phyloP scores from a whole-genome alignment of 2,113 vertebrate genomes.

The Propithecus coquereli region DNA sequence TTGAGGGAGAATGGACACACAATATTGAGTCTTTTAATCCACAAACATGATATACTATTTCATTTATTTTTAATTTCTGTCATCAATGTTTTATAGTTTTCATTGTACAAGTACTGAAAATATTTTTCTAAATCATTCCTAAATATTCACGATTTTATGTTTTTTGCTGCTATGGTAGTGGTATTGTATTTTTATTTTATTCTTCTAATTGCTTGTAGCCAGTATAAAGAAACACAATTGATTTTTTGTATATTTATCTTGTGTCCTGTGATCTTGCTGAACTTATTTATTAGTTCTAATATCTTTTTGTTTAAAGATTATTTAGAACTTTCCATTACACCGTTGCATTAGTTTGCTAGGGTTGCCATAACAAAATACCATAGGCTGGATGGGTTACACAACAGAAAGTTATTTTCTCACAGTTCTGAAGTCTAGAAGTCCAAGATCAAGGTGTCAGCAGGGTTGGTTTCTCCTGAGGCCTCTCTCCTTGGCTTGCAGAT shows the following conservation, averaged over 20 bases:
- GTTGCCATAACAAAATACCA: neutral
- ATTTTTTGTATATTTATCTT: no score
- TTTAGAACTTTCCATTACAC: neutral
- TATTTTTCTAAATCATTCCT: neutral
- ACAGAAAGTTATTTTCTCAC: no score
- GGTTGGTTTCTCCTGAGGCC: no score
- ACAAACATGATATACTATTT: no score
- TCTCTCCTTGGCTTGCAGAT: no score
- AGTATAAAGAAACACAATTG: neutral
- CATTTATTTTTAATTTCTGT: conserved; percentile 4
- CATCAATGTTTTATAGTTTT: neutral
- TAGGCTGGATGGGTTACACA: no score
- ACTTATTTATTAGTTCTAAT: neutral
- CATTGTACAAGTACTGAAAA: neutral
- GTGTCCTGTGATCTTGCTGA: no score
- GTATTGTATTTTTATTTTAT: neutral
- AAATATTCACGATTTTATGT: neutral
- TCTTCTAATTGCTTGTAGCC: neutral
- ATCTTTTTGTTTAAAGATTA: neutral
- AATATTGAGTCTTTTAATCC: neutral
- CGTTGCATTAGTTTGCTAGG: neutral
- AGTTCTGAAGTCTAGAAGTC: no score
- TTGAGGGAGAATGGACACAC: neutral
- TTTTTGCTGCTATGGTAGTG: neutral
- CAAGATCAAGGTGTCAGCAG: no score